phyloP scores from a whole-genome alignment of 92 coral and sea anemone species.

The Pocillopora meandrina region DNA sequence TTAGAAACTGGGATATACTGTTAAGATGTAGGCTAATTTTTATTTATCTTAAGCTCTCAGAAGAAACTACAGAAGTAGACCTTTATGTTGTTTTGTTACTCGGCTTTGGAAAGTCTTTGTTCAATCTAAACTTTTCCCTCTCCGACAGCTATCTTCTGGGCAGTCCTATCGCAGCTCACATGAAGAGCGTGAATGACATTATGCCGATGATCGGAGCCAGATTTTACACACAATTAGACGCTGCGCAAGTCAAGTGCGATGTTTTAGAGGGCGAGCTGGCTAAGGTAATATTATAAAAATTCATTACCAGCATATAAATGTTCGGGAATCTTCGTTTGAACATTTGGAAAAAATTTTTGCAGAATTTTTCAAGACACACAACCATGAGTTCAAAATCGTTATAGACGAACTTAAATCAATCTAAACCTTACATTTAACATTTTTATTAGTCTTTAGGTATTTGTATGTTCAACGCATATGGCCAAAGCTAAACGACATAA shows the following conservation, averaged over 20 bases:
- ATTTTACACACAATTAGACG: constrained; percentile 97
- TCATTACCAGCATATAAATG: background rate
- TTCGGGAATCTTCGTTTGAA: background rate
- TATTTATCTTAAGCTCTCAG: too few species aligned
- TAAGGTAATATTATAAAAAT: constrained; percentile 51
- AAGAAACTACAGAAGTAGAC: too few species aligned
- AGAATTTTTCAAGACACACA: too few species aligned
- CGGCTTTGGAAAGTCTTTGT: background rate
- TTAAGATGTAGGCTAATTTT: too few species aligned
- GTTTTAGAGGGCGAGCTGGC: constrained; percentile 96
- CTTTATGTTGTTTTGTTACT: too few species aligned
- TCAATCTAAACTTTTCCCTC: background rate
- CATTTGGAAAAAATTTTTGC: too few species aligned
- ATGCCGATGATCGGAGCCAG: constrained; percentile 99
- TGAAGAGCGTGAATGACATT: constrained; percentile 96
- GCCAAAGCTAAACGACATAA: background rate
- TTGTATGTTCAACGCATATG: background rate
- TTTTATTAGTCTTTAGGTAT: too few species aligned
- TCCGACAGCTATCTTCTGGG: constrained; percentile 80
- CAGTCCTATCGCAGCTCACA: constrained; percentile 84
- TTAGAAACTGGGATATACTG: too few species aligned
- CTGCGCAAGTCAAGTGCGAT: constrained; percentile 94
- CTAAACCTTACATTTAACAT: too few species aligned
- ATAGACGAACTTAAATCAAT: too few species aligned
- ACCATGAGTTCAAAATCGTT: too few species aligned